Evolutionary conservation across 2,888 invertebrate species (phyloP).

Genomic region (Nebria brevicollis): DNA sequence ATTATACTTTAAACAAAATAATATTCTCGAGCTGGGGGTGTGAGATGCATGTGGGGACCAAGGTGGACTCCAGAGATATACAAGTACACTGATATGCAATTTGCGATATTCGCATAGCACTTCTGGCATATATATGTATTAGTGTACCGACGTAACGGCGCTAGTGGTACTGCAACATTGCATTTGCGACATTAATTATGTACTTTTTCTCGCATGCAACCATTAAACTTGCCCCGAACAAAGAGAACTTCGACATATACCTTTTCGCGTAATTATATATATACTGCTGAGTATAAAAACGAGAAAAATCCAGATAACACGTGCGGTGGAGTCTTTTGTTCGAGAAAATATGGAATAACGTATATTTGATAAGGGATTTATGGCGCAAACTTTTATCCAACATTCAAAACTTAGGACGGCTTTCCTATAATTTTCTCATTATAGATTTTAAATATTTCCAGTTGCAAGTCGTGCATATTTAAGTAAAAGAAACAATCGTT

Average conservation of each 20-base stretch:
- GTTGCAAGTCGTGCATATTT: too few relatives aligned
- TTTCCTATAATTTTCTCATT: too few relatives aligned
- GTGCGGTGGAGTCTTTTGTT: neutral
- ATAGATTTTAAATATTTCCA: too few relatives aligned
- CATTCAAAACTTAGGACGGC: too few relatives aligned
- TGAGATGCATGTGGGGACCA: constrained; percentile 30
- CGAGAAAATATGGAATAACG: neutral
- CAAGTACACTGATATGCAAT: constrained; percentile 43
- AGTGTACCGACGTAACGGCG: neutral
- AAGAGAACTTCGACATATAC: constrained; percentile 37
- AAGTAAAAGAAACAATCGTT: too few relatives aligned
- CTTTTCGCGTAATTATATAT: constrained; percentile 33
- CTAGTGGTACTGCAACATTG: constrained; percentile 5
- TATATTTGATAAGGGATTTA: neutral
- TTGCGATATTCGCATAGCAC: constrained; percentile 6
- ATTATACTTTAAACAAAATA: constrained; percentile 41
- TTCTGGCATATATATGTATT: neutral
- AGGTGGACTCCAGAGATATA: constrained; percentile 29
- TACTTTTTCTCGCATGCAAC: constrained; percentile 37
- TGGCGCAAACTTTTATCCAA: neutral
- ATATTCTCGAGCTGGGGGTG: constrained; percentile 36
- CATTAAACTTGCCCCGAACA: constrained; percentile 21
- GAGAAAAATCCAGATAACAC: neutral
- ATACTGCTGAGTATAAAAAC: neutral
- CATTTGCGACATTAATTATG: constrained; percentile 39